Percentiles rank a stretch among this genome's conserved stretches.
Conservation (phyloP, 2,797 vertebrate genomes). For the Parauchenoglanis ngamensis region DNA sequence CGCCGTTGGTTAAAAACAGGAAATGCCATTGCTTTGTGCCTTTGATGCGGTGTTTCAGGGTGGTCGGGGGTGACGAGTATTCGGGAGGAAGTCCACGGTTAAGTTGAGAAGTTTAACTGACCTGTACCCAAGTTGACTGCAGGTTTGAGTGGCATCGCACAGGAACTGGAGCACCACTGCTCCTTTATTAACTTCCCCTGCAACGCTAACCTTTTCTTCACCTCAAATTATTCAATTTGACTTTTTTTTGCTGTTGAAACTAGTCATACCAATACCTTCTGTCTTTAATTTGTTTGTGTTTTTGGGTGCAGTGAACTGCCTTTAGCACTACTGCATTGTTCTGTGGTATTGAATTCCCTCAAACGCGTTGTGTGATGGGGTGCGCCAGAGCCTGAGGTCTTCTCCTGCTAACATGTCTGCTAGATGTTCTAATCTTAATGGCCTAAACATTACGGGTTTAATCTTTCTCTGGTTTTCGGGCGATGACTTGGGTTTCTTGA, state of each 20-base stretch:
- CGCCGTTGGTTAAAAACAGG: constrained; percentile 46
- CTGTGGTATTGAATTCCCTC: not conserved
- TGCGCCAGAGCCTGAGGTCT: constrained; percentile 9
- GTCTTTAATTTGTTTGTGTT: not conserved
- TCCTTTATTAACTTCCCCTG: not conserved
- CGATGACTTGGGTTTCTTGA: constrained; percentile 13
- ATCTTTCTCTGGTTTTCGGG: constrained; percentile 17
- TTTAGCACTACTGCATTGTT: not conserved
- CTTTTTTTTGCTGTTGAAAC: no score
- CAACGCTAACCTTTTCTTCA: not conserved
- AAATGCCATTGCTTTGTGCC: constrained; percentile 34
- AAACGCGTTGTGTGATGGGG: not conserved
- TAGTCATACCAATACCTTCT: not conserved
- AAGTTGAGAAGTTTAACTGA: constrained; percentile 1
- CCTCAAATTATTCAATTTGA: not conserved
- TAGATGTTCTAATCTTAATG: not conserved
- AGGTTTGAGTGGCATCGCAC: not conserved
- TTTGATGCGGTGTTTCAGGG: constrained; percentile 19
- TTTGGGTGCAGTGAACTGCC: not conserved
- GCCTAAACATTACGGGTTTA: not conserved
- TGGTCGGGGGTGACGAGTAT: constrained; percentile 4
- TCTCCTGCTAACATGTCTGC: constrained; percentile 21
- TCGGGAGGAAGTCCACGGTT: constrained; percentile 26
- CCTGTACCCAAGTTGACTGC: not conserved
- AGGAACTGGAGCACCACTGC: not conserved